A percentile compares a stretch with the other conserved stretches of the same genome.
Conservation (phyloP, 1,140 invertebrate genomes). For the Caenorhabditis latens region DNA sequence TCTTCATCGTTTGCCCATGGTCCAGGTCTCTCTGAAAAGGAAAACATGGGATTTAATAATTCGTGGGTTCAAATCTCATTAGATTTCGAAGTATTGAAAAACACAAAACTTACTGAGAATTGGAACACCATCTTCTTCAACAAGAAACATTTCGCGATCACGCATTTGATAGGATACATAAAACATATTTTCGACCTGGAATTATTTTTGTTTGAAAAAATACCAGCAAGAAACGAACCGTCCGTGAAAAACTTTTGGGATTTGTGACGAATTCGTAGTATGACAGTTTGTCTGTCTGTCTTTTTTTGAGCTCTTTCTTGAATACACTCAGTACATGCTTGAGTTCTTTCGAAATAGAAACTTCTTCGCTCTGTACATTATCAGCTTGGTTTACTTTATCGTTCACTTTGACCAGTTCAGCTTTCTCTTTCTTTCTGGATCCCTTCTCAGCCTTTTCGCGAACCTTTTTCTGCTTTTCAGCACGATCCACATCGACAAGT, state of each 20-base stretch:
- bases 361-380: conserved; percentile 25
- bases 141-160: background rate
- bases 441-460: conserved; percentile 21
- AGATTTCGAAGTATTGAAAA: background rate
- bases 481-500: background rate
- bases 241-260: background rate
- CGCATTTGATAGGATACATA: conserved; percentile 33
- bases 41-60: background rate
- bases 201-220: background rate
- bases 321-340: conserved; percentile 27
- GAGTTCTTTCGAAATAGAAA: conserved; percentile 10
- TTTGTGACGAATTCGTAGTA: conserved; percentile 35
- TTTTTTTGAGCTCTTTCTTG: conserved; percentile 4
- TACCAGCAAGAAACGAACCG: background rate
- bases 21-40: background rate
- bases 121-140: background rate
- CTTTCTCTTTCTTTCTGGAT: background rate
- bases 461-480: conserved; percentile 15
- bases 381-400: background rate
- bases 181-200: conserved; percentile 43
- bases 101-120: background rate
- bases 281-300: background rate
- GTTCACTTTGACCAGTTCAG: background rate
- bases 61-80: too few species aligned
- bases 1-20: background rate